phyloP scores from a whole-genome alignment of 2,113 vertebrate species.

The Marmota flaviventris region DNA sequence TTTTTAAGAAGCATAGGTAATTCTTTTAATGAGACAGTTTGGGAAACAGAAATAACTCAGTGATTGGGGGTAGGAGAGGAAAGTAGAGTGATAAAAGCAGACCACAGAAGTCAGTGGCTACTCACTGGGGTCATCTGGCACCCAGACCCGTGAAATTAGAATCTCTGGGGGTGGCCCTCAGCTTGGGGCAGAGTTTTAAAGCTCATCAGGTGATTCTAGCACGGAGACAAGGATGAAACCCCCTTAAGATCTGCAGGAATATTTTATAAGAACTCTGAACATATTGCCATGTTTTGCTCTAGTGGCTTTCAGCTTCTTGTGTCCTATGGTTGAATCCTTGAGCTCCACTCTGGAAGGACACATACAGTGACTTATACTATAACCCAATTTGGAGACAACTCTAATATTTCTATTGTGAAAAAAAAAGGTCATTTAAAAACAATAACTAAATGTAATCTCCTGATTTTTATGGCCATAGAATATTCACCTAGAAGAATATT shows the following conservation, averaged over 20 bases:
- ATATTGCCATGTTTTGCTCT: not conserved
- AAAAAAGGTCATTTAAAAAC: not conserved
- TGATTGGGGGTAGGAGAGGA: not conserved
- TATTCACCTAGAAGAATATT: not conserved
- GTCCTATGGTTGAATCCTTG: not conserved
- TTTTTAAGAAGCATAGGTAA: constrained; percentile 1
- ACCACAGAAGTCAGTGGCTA: not conserved
- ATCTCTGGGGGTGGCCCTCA: not conserved
- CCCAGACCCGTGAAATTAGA: not conserved
- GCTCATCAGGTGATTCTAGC: not conserved
- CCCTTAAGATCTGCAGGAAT: not conserved
- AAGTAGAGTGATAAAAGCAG: not conserved
- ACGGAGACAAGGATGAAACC: not conserved
- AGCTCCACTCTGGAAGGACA: not conserved
- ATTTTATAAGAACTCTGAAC: not conserved
- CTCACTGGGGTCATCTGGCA: not conserved
- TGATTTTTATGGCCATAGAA: not conserved
- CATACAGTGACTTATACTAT: not conserved
- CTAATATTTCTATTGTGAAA: not conserved
- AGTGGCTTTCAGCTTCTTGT: not conserved
- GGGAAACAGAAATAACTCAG: not conserved
- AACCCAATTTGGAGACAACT: not conserved
- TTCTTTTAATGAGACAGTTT: not conserved
- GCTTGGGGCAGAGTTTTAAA: not conserved
- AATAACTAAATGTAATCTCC: not conserved